phyloP scores from a whole-genome alignment of 2,797 vertebrate species.

The Australoheros facetus region DNA sequence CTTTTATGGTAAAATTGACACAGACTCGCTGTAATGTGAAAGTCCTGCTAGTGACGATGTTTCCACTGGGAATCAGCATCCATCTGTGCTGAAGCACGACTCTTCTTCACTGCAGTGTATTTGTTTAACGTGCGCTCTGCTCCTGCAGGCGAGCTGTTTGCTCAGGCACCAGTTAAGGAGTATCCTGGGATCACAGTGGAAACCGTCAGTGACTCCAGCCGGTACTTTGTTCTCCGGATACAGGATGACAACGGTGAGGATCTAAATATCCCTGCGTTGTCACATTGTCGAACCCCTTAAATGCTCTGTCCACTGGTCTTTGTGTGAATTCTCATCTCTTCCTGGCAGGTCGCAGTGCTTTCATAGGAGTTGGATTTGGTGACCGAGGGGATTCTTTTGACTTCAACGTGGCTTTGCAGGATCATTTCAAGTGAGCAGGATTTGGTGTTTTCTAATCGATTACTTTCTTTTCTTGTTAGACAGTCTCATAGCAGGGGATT shows the following conservation, averaged over 20 bases:
- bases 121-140: background rate
- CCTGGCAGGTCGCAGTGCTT: constrained; percentile 89
- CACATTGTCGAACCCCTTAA: background rate
- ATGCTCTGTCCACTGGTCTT: background rate
- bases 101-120: background rate
- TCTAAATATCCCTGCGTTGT: background rate
- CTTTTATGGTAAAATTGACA: background rate
- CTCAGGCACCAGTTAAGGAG: constrained; percentile 91
- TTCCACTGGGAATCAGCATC: background rate
- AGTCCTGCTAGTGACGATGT: background rate
- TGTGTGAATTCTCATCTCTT: background rate
- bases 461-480: background rate
- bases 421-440: constrained; percentile 93
- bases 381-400: constrained; percentile 95
- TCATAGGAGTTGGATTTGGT: constrained; percentile 93
- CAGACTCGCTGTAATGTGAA: background rate
- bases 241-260: constrained; percentile 91
- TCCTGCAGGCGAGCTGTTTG: constrained; percentile 89
- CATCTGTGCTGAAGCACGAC: background rate
- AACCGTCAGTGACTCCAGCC: constrained; percentile 93
- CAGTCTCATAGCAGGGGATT: background rate
- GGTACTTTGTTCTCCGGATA: constrained; percentile 94
- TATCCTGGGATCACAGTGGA: constrained; percentile 90
- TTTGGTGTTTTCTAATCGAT: background rate
- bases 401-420: constrained; percentile 94